These are phyloP conservation scores for Coleophora deauratella DNA, from an alignment of 2,888 invertebrate species.

Conservation along the genomic window DNA sequence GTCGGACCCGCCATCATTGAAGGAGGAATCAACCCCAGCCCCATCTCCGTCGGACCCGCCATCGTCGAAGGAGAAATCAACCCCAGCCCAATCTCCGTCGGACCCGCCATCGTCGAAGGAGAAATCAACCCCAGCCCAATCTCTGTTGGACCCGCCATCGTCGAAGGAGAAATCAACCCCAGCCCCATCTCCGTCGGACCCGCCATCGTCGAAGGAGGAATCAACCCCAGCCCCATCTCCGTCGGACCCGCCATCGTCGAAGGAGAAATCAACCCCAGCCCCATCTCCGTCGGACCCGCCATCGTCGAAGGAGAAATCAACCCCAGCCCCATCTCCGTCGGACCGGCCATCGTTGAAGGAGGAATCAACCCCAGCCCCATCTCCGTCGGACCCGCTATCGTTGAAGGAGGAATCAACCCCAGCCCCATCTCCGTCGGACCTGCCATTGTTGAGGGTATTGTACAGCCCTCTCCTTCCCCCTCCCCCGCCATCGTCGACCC, in stretches of 20 bases:
- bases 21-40: conserved; percentile 1
- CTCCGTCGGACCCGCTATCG: conserved; percentile 5
- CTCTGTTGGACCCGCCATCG: conserved; percentile 5
- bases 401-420: conserved; percentile 6
- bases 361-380: conserved; percentile 2
- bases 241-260: conserved; percentile 20
- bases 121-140: neutral
- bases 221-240: conserved; percentile 15
- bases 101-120: conserved; percentile 9
- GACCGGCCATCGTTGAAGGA: conserved; percentile 1
- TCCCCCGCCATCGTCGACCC: conserved; percentile 15
- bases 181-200: conserved; percentile 13
- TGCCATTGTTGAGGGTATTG: conserved; percentile 10
- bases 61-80: neutral
- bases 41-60: neutral
- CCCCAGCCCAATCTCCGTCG: conserved; percentile 6
- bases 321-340: conserved; percentile 5
- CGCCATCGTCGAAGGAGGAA: conserved; percentile 11
- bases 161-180: neutral
- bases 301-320: conserved; percentile 6
- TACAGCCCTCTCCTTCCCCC: neutral
- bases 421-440: conserved; percentile 10
- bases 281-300: conserved; percentile 14
- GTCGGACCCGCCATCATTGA: conserved; percentile 13
- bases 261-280: neutral